Evolutionary conservation across 2,888 invertebrate genomes (phyloP), one percentile per base, ranked within the genome.

Genomic region (Hedychridium roseum): DNA sequence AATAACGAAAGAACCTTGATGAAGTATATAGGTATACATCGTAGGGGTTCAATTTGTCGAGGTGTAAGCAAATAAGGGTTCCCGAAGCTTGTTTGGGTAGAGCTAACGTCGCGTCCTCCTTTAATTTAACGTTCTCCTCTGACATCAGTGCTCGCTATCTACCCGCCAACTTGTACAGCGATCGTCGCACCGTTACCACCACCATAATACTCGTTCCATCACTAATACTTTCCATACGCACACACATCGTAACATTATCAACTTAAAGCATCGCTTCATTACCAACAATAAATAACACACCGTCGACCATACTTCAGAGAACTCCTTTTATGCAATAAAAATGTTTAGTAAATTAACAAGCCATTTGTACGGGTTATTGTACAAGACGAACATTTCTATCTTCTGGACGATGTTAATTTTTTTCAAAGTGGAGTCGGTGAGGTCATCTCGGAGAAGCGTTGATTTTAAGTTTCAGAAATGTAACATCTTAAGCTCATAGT

Each of bases 21-120:
- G 40, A 31, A 30, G 40, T 40, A 12, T 20, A 20, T 32, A 6
- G 5, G 23, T 6, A 23, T 23, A 32, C 32, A 12, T 41, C 54
- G 38, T 47, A 52, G 57, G 57, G 66, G 71, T 75, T 72, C 70
- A 73, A 76, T 76, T 75, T 71, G 72, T 66, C 70, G 70, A 72
- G 74, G 72, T 74, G 68, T 75, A 74, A 67, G 73, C 68, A 76
- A 76, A 76, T 60, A 75, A 62, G 70, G 69, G 71, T 66, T 66
- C 57, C 68, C 54, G 49, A 63, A 74, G 76, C 74, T 73, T 76
- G 71, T 74, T 76, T 73, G 73, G 62, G 58, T 60, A 66, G 69
- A 73, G 60, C 60, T 67, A 71, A 61, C 65, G 66, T 65, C 64
- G 66, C 71, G 67, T 63, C 70, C 66, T 74, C 74, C 73, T 76